phyloP scores from a whole-genome alignment of 2,888 invertebrate genomes.

The Synergus umbraculus region DNA sequence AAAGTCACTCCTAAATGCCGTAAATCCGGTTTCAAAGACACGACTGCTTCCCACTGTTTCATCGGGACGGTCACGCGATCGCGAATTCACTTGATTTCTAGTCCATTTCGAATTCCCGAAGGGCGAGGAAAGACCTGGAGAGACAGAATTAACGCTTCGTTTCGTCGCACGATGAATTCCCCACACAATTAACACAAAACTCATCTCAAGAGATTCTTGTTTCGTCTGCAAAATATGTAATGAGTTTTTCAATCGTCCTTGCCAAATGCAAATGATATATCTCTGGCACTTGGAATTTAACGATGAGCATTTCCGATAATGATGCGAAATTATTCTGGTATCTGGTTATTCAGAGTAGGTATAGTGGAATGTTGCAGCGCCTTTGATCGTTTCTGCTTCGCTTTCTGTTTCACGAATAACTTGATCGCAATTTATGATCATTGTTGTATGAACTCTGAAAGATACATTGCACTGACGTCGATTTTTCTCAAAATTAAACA shows the following conservation, averaged over 20 bases:
- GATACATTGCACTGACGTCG: not conserved
- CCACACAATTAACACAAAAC: conserved; percentile 35
- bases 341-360: conserved; percentile 38
- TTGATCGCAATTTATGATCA: conserved; percentile 27
- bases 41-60: conserved; percentile 43
- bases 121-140: conserved; percentile 5
- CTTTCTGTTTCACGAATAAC: conserved; percentile 12
- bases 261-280: conserved; percentile 34
- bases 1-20: conserved; percentile 44
- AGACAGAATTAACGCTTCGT: conserved; percentile 20
- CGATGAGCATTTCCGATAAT: conserved; percentile 37
- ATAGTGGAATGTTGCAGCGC: conserved; percentile 18
- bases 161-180: conserved; percentile 12
- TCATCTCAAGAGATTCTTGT: conserved; percentile 28
- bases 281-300: conserved; percentile 39
- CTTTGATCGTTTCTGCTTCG: conserved; percentile 29
- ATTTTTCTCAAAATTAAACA: not conserved
- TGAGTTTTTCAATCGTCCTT: conserved; percentile 33
- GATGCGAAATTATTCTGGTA: conserved; percentile 37
- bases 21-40: conserved; percentile 45
- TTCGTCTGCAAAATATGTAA: conserved; percentile 24
- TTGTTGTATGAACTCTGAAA: not conserved
- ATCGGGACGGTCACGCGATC: conserved; percentile 43
- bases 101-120: conserved; percentile 30
- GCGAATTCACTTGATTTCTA: conserved; percentile 39